phyloP scores from a whole-genome alignment of 2,113 vertebrate genomes.

The Mormyrus iriodes region DNA sequence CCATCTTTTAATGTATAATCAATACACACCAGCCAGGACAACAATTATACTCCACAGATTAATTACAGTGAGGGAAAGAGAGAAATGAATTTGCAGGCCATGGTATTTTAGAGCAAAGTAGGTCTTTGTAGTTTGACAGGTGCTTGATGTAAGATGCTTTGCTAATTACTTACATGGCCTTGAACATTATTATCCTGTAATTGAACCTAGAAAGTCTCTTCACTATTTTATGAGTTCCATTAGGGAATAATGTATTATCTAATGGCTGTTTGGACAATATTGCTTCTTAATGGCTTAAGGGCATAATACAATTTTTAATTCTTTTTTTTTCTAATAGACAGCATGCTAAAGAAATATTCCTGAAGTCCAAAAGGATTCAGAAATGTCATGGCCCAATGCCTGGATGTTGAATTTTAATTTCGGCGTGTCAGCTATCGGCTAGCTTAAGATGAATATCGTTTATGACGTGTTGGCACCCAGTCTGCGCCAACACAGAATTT shows the following conservation, averaged over 20 bases:
- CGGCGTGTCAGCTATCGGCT: neutral
- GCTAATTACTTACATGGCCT: neutral
- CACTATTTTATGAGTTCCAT: constrained; percentile 14
- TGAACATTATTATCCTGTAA: constrained; percentile 17
- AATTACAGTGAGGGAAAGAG: neutral
- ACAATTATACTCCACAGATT: neutral
- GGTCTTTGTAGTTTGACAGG: constrained; percentile 6
- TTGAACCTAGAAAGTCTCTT: neutral
- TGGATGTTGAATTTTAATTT: neutral
- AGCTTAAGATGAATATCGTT: neutral
- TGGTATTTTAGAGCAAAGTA: neutral
- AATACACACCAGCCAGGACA: neutral
- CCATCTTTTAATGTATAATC: neutral
- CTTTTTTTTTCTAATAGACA: neutral
- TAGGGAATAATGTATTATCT: constrained; percentile 23
- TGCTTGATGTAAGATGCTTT: neutral
- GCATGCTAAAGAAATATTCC: neutral
- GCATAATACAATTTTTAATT: neutral
- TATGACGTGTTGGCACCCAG: neutral
- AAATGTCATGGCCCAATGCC: neutral
- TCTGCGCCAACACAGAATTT: neutral
- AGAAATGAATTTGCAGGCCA: neutral
- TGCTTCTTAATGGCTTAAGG: constrained; percentile 24
- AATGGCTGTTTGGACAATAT: constrained; percentile 25
- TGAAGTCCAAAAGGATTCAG: neutral